These are phyloP conservation scores for Chlorocebus sabaeus DNA, from an alignment of 2,113 vertebrate species.

Conservation along the genomic window DNA sequence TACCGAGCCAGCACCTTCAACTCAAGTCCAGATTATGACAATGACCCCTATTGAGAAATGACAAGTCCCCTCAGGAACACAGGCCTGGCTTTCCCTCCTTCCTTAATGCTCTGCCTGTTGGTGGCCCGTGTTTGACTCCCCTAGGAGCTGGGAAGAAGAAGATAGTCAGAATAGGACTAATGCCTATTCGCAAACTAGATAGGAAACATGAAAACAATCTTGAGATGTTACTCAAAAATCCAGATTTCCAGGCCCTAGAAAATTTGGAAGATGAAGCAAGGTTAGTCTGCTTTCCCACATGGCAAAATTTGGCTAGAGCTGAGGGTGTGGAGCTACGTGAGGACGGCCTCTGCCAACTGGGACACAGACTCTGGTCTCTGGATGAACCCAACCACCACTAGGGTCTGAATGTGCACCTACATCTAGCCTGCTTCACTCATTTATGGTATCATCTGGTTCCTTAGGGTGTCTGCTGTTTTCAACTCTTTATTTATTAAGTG, in stretches of 20 bases:
- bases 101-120: neutral
- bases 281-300: neutral
- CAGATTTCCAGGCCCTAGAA: neutral
- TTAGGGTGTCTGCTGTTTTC: neutral
- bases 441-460: neutral
- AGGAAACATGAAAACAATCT: neutral
- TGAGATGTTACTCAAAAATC: neutral
- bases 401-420: neutral
- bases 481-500: neutral
- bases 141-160: neutral
- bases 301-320: neutral
- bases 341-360: neutral
- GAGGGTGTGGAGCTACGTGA: neutral
- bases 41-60: neutral
- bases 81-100: neutral
- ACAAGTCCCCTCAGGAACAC: neutral
- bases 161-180: neutral
- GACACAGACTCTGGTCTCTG: neutral
- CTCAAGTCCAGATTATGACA: neutral
- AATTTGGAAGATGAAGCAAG: neutral
- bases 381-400: neutral
- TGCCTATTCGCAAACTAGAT: neutral
- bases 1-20: neutral
- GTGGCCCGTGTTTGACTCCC: neutral
- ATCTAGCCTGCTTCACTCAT: neutral